Percentiles rank a stretch among this genome's conserved stretches.
Evolutionary conservation across 2,113 vertebrate genomes (phyloP).

Genomic region (Cochlearius cochlearius): DNA sequence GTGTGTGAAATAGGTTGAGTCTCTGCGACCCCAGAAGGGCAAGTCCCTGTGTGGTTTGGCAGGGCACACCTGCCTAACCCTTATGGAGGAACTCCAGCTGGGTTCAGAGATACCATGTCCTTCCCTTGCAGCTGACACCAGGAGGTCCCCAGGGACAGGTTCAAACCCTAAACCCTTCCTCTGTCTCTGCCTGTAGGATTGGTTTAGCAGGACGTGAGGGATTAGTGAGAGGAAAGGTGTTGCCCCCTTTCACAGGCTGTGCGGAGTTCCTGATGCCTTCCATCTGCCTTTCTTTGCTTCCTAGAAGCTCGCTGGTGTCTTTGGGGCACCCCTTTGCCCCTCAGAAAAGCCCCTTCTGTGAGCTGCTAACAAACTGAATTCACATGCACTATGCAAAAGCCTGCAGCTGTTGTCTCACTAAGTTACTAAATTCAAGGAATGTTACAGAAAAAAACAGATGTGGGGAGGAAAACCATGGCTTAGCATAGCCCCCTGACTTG

Average conservation of each 20-base stretch:
- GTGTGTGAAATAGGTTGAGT: not conserved
- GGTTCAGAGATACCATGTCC: not conserved
- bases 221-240: not conserved
- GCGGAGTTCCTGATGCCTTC: not conserved
- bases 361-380: not conserved
- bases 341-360: not conserved
- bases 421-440: not conserved
- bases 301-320: not conserved
- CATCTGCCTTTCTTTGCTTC: not conserved
- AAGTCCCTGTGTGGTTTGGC: not conserved
- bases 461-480: not conserved
- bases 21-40: not conserved
- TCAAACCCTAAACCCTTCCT: not conserved
- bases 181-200: not conserved
- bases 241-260: not conserved
- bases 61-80: not conserved
- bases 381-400: not conserved
- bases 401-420: not conserved
- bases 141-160: not conserved
- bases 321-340: not conserved
- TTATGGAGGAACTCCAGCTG: not conserved
- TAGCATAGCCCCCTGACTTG: not conserved
- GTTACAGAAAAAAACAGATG: not conserved
- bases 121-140: not conserved
- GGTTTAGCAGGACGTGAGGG: not conserved